Evolutionary conservation across 30 jellyfish, hydroid and myxozoan genomes (phyloP).

Genomic region (Aurelia aurita complex sp. Pacific): DNA sequence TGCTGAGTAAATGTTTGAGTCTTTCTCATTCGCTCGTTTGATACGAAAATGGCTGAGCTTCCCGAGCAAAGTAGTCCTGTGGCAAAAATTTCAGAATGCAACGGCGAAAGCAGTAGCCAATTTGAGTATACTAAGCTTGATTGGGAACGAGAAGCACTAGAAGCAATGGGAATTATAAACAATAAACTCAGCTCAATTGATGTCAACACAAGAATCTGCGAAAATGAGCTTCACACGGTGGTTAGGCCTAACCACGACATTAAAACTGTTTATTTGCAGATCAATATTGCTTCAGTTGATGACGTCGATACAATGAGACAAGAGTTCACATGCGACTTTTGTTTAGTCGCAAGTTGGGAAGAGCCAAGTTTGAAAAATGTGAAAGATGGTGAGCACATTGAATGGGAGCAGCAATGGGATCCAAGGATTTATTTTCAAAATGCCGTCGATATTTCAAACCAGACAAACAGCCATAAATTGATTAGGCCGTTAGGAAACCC

Average conservation of each 20-base stretch:
- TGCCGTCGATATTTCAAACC: conserved; percentile 65
- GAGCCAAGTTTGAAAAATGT: conserved; percentile 41
- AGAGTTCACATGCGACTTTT: conserved; percentile 78
- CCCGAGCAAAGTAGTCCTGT: neutral
- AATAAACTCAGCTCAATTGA: conserved; percentile 26
- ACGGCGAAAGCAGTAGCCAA: neutral
- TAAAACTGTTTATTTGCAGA: conserved; percentile 54
- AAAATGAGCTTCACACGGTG: conserved; percentile 40
- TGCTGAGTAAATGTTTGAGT: too few species aligned
- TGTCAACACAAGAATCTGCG: conserved; percentile 36
- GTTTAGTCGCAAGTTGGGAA: conserved; percentile 73
- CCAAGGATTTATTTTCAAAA: conserved; percentile 84
- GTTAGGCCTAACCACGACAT: conserved; percentile 52
- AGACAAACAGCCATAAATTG: conserved; percentile 35
- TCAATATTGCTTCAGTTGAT: conserved; percentile 66
- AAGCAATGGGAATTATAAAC: conserved; percentile 26
- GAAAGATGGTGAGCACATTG: conserved; percentile 15
- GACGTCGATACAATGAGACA: conserved; percentile 77
- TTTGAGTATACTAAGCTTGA: conserved; percentile 19
- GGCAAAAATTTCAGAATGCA: neutral
- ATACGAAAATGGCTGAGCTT: neutral
- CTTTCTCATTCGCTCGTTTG: neutral
- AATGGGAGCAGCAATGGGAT: conserved; percentile 79
- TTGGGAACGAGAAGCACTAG: too few species aligned
- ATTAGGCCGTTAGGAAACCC: conserved; percentile 54